These are phyloP conservation scores for Philereme vetulata DNA, from an alignment of 2,888 invertebrate genomes.

Conservation along the genomic window DNA sequence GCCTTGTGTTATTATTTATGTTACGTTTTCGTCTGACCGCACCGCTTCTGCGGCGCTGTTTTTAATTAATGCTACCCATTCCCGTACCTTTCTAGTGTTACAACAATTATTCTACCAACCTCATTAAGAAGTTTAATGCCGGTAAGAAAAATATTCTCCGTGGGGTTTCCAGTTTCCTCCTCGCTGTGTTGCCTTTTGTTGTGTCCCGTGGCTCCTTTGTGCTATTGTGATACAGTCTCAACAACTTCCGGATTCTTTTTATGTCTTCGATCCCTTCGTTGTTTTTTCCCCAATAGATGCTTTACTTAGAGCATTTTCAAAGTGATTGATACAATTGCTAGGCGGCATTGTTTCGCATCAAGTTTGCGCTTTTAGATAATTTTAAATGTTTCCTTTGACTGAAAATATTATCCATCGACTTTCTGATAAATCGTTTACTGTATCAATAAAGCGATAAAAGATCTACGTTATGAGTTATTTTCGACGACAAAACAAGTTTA, in stretches of 20 bases:
- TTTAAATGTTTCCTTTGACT: conserved; percentile 25
- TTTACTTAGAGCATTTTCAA: conserved; percentile 53
- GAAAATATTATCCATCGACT: conserved; percentile 5
- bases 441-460: conserved; percentile 3
- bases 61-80: conserved; percentile 78
- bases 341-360: conserved; percentile 35
- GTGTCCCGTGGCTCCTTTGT: conserved; percentile 52
- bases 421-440: background rate
- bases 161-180: conserved; percentile 59
- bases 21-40: conserved; percentile 74
- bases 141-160: conserved; percentile 69
- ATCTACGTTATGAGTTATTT: background rate
- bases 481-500: conserved; percentile 26
- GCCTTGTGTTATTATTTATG: conserved; percentile 76
- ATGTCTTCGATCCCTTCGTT: conserved; percentile 56
- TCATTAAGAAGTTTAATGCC: conserved; percentile 77
- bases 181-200: conserved; percentile 51
- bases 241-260: conserved; percentile 58
- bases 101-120: conserved; percentile 78
- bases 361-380: conserved; percentile 30
- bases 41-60: conserved; percentile 65
- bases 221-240: conserved; percentile 59
- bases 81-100: conserved; percentile 76
- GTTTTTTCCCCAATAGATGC: conserved; percentile 57
- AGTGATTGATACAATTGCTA: conserved; percentile 56